Evolutionary conservation across 1,140 invertebrate genomes (phyloP).

Genomic region (Penaeus chinensis): DNA sequence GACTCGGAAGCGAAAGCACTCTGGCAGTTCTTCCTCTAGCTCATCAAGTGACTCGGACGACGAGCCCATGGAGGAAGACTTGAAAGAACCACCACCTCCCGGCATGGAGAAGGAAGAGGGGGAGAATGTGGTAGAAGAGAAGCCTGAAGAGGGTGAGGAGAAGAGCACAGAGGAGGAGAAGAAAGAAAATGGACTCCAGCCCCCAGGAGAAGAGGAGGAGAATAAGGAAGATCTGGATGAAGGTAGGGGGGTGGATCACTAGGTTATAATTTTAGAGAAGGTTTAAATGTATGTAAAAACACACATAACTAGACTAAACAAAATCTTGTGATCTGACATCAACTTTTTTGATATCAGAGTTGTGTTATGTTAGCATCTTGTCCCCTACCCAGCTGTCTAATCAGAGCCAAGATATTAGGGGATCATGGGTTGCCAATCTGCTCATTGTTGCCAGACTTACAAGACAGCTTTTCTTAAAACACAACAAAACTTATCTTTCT

Average conservation of each 20-base stretch:
- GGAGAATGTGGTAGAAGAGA: constrained; percentile 61
- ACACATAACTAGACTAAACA: no score
- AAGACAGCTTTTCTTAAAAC: no score
- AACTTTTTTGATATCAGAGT: no score
- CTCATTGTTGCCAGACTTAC: no score
- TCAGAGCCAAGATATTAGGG: no score
- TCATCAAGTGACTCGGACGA: constrained; percentile 66
- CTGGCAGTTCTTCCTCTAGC: constrained; percentile 34
- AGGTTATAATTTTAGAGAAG: no score
- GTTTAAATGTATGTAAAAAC: no score
- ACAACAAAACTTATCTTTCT: no score
- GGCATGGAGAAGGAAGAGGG: constrained; percentile 65
- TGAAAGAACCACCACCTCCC: constrained; percentile 66
- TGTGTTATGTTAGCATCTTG: no score
- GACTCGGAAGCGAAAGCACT: constrained; percentile 5
- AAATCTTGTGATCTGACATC: no score
- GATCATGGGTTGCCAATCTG: no score
- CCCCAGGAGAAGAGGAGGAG: constrained; percentile 49
- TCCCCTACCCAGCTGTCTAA: no score
- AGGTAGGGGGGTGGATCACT: not conserved
- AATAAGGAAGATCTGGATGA: not conserved
- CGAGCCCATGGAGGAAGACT: constrained; percentile 64
- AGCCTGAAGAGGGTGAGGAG: constrained; percentile 64
- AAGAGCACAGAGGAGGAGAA: constrained; percentile 54
- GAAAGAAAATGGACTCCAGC: constrained; percentile 22